Evolutionary conservation across 2,113 vertebrate species (phyloP).

Genomic region (Sinocyclocheilus grahami): DNA sequence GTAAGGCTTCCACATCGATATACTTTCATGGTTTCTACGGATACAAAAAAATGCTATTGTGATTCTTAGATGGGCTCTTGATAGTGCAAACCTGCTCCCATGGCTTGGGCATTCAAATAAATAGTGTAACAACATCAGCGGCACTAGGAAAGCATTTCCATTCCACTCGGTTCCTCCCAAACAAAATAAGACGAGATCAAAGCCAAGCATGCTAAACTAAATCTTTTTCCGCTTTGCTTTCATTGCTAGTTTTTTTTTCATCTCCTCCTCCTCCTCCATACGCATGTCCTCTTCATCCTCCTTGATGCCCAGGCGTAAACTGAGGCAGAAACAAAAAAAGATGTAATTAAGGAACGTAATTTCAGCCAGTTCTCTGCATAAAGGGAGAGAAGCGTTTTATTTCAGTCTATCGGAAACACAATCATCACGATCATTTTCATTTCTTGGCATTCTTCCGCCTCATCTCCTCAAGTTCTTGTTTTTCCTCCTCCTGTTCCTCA

Average conservation of each 20-base stretch:
- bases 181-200: constrained; percentile 23
- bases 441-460: constrained; percentile 79
- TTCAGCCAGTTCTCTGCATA: neutral
- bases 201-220: constrained; percentile 29
- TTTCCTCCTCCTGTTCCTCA: constrained; percentile 89
- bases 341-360: constrained; percentile 22
- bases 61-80: constrained; percentile 45
- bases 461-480: constrained; percentile 82
- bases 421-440: constrained; percentile 69
- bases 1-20: constrained; percentile 44
- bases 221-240: constrained; percentile 54
- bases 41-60: constrained; percentile 48
- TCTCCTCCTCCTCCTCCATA: constrained; percentile 62
- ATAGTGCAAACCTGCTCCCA: constrained; percentile 65
- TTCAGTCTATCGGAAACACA: neutral
- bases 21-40: constrained; percentile 40
- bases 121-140: constrained; percentile 57
- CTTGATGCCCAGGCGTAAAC: constrained; percentile 62
- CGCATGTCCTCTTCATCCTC: constrained; percentile 61
- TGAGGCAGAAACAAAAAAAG: constrained; percentile 47
- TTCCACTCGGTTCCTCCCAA: neutral
- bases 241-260: constrained; percentile 54
- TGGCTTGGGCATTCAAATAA: constrained; percentile 64
- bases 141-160: constrained; percentile 25
- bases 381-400: neutral